Conservation (phyloP, 1,140 invertebrate species). For the Ostrea denselamellosa region DNA sequence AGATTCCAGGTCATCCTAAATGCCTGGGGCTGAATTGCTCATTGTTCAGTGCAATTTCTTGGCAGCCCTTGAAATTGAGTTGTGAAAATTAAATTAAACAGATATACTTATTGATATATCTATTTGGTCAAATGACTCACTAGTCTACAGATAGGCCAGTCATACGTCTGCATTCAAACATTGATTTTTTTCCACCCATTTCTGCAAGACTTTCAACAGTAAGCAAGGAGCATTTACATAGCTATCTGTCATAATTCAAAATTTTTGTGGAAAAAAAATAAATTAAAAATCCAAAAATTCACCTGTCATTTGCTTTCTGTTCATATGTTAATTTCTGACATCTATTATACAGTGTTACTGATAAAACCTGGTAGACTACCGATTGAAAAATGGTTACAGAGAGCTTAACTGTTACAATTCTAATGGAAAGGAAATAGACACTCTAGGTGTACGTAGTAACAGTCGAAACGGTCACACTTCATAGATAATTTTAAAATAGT, state of each 20-base stretch:
- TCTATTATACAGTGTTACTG: neutral
- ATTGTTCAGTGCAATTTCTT: constrained; percentile 13
- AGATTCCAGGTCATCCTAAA: neutral
- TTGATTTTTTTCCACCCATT: neutral
- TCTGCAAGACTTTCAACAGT: neutral
- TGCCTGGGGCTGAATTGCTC: neutral
- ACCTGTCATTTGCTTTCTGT: neutral
- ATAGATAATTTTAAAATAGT: constrained; percentile 6
- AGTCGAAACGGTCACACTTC: neutral
- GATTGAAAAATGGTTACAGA: neutral
- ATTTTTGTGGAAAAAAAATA: neutral
- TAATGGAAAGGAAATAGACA: neutral
- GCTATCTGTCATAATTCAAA: neutral
- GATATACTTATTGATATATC: constrained; percentile 9
- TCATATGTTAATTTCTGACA: neutral
- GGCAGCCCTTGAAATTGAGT: neutral
- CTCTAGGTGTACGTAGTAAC: constrained; percentile 6
- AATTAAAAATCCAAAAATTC: neutral
- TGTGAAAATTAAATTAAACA: constrained; percentile 20
- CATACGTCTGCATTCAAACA: neutral
- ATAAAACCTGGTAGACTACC: neutral
- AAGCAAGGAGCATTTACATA: neutral
- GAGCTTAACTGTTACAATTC: neutral
- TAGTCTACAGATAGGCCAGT: neutral
- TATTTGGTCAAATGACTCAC: constrained; percentile 20